Evolutionary conservation across 2,888 invertebrate species (phyloP).

Genomic region (Dasysyrphus tricinctus): DNA sequence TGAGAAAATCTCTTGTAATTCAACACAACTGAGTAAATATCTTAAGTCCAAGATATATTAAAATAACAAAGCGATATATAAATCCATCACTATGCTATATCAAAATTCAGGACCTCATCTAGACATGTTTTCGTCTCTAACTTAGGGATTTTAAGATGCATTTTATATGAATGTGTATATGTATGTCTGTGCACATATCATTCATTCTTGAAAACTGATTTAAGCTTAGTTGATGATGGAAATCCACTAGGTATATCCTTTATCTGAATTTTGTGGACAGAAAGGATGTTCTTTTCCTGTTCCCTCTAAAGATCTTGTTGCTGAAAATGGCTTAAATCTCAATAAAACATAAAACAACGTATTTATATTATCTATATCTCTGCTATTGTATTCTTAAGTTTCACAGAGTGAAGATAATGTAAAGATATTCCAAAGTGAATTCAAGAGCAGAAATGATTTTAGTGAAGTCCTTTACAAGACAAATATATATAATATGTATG

Average conservation of each 20-base stretch:
- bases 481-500: conserved; percentile 2
- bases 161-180: background rate
- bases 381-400: background rate
- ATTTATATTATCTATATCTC: conserved; percentile 11
- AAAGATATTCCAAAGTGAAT: conserved; percentile 54
- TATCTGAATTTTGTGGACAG: conserved; percentile 31
- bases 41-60: conserved; percentile 13
- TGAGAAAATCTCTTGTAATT: conserved; percentile 13
- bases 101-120: background rate
- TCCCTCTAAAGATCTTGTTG: background rate
- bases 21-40: conserved; percentile 23
- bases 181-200: background rate
- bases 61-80: conserved; percentile 12
- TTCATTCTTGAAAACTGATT: conserved; percentile 21
- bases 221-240: conserved; percentile 4
- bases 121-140: conserved; percentile 30
- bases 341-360: conserved; percentile 30
- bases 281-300: conserved; percentile 27
- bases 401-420: conserved; percentile 10
- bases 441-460: conserved; percentile 44
- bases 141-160: conserved; percentile 14
- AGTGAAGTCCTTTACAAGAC: conserved; percentile 29
- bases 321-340: conserved; percentile 29
- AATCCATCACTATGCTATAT: conserved; percentile 19
- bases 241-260: conserved; percentile 6